Percentiles rank a stretch among this genome's conserved stretches.
Evolutionary conservation across 2,797 vertebrate genomes (phyloP).

Genomic region (Enteromius anoplus): DNA sequence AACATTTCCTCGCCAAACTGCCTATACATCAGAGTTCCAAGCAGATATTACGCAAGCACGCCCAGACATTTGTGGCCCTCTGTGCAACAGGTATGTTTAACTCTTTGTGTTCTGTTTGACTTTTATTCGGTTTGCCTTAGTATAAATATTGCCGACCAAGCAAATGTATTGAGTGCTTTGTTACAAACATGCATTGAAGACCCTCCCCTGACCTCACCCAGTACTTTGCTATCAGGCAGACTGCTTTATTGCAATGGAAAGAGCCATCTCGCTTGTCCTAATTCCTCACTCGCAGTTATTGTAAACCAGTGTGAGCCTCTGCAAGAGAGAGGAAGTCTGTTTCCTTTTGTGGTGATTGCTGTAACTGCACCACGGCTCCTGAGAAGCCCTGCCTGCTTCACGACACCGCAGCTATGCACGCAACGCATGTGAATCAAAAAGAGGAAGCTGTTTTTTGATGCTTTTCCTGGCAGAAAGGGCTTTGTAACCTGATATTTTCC

Average conservation of each 20-base stretch:
- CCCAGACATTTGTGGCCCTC: conserved; percentile 97
- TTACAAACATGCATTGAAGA: neutral
- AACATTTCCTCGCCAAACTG: conserved; percentile 97
- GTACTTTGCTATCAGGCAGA: conserved; percentile 37
- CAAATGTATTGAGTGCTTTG: neutral
- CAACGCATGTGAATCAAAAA: conserved; percentile 38
- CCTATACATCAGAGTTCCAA: conserved; percentile 89
- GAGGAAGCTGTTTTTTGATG: conserved; percentile 29
- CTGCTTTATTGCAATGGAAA: conserved; percentile 55
- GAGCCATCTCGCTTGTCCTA: conserved; percentile 51
- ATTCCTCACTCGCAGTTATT: conserved; percentile 59
- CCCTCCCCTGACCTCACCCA: conserved; percentile 9
- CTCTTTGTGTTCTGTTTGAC: neutral
- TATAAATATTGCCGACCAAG: neutral
- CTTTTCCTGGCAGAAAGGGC: conserved; percentile 5
- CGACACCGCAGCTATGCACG: conserved; percentile 23
- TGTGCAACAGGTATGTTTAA: conserved; percentile 92
- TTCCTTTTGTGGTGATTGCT: conserved; percentile 62
- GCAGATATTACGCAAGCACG: conserved; percentile 95
- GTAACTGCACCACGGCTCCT: conserved; percentile 51
- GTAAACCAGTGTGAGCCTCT: conserved; percentile 60
- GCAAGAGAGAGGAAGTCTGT: conserved; percentile 58
- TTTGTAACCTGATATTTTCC: conserved; percentile 30
- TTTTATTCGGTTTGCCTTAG: neutral
- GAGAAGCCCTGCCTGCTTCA: conserved; percentile 46